Conservation (phyloP, 2,113 vertebrate species). For the Antigone vipio region DNA sequence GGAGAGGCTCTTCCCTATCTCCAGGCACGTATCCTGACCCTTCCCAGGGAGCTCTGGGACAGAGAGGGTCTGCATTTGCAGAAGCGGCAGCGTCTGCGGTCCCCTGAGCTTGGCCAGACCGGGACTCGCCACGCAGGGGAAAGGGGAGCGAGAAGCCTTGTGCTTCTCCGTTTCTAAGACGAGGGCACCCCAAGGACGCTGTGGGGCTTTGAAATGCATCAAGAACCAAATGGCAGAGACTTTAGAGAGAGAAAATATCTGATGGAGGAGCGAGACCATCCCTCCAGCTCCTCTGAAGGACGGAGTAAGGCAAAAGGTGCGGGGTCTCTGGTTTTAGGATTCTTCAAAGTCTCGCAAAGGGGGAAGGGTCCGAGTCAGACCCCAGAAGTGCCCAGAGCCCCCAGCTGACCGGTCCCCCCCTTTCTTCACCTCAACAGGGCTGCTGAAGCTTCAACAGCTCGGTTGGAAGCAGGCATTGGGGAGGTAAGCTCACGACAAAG, state of each 20-base stretch:
- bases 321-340: not conserved
- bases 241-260: not conserved
- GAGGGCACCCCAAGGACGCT: not conserved
- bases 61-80: no score
- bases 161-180: accelerated
- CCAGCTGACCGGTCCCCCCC: accelerated
- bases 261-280: not conserved
- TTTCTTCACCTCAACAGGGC: not conserved
- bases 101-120: not conserved
- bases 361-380: not conserved
- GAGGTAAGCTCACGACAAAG: not conserved
- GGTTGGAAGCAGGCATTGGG: not conserved
- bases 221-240: not conserved
- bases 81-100: not conserved
- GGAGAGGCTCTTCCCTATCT: not conserved
- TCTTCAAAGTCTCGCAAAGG: not conserved
- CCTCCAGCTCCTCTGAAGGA: not conserved
- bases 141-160: not conserved
- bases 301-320: accelerated
- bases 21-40: not conserved
- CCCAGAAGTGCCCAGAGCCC: not conserved
- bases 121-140: not conserved
- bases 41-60: not conserved
- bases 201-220: accelerated
- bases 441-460: not conserved